Base-by-base conservation (phyloP, 2,797 vertebrate species). In the Enteromius treurensis region DNA sequence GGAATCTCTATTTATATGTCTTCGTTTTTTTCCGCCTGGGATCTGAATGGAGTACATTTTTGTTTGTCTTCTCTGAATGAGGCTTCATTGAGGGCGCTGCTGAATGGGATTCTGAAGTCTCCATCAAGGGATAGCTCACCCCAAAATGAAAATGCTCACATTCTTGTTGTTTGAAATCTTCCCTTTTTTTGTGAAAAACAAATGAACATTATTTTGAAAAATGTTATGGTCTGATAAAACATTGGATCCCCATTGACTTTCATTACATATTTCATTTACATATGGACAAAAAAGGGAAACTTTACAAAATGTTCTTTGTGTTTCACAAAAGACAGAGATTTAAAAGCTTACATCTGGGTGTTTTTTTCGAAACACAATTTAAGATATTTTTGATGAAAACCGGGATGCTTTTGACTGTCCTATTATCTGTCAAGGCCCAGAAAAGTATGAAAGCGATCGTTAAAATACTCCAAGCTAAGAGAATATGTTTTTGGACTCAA, bases 1-100 rank as follows among this genome's bases (percentile, higher is more conserved):
- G 86, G 79, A 88, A 89, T 91, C 80, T 87, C 0, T 73, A 73
- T 88, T 90, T 90, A 86, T 88, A 77, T 89, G 89, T 86, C 77
- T 88, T 79, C 5, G 8, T 42, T 58, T 47, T 73, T 51, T 10
- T 84, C 90, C 83, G 53, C 32, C 87, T 87, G 23, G 71, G 51
- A 77, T 86, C 49, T 70, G 74, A 86, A 53, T 80, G 53, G 23
- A 34, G n/a, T 9, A n/a, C 13, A 74, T 32, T 80, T 77, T 51
- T 73, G 60, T 67, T 58, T 55, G 37, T 58, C 65, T 69, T 62
- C 42, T 60, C n/a, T 64, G 75, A 80, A 49, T 45, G 47, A 84
- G 15, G 69, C 32, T 11, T 67, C 15, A 19, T n/a, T 78, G 10
- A 80, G 21, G 34, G 32, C 17, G 47, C 34, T 45, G 34, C 65